Percentiles rank a stretch among this genome's conserved stretches.
phyloP scores from a whole-genome alignment of 2,113 vertebrate species.

The Steatornis caripensis region DNA sequence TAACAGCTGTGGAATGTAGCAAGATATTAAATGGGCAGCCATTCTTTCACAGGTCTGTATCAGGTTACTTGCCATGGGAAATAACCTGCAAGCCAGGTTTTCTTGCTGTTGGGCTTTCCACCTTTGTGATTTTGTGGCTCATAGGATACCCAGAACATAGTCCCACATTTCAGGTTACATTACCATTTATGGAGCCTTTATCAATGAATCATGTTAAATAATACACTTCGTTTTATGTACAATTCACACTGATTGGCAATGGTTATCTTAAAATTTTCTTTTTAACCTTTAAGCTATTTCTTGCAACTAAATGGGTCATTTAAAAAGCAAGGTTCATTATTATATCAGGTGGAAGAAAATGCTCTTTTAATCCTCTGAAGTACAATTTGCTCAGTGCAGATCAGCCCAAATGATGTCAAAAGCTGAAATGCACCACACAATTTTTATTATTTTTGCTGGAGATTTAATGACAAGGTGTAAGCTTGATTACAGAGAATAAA shows the following conservation, averaged over 20 bases:
- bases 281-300: not conserved
- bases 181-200: not conserved
- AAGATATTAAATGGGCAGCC: not conserved
- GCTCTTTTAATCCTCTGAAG: not conserved
- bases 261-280: not conserved
- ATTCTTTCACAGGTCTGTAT: not conserved
- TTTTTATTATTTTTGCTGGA: not conserved
- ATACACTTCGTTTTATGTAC: not conserved
- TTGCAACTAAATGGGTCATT: not conserved
- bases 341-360: constrained; percentile 1
- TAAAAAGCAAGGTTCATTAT: not conserved
- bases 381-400: not conserved
- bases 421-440: not conserved
- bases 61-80: not conserved
- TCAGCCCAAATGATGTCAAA: not conserved
- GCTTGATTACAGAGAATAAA: not conserved
- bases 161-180: not conserved
- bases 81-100: not conserved
- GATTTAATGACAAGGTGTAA: not conserved
- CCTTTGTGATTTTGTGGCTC: not conserved
- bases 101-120: not conserved
- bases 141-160: not conserved
- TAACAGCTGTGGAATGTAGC: not conserved
- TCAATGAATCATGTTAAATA: not conserved
- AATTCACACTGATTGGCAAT: not conserved